phyloP scores from a whole-genome alignment of 2,113 vertebrate genomes.

The Indicator indicator region DNA sequence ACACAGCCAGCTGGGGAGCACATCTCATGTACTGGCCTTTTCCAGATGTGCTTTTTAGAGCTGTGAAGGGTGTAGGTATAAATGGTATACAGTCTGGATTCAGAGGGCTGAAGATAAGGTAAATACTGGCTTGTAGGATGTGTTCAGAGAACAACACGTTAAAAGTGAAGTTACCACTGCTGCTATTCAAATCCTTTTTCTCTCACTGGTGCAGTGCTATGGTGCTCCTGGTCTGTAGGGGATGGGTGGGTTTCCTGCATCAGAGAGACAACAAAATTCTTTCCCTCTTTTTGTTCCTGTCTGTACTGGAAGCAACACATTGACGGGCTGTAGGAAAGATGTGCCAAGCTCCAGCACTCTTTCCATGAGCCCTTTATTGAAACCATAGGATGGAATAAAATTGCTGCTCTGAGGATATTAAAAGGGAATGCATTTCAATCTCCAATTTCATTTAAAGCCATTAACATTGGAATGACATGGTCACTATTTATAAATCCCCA shows the following conservation, averaged over 20 bases:
- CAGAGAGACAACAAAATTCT: slow-evolving; percentile 21
- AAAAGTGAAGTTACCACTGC: background rate
- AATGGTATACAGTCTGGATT: background rate
- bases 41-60: background rate
- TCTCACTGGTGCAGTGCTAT: background rate
- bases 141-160: background rate
- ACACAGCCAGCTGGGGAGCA: background rate
- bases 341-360: background rate
- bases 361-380: background rate
- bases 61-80: background rate
- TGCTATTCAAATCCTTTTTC: background rate
- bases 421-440: slow-evolving; percentile 1
- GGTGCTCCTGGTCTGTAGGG: background rate
- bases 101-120: background rate
- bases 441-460: slow-evolving; percentile 20
- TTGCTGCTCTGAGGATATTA: background rate
- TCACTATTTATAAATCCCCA: slow-evolving; percentile 21
- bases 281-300: slow-evolving; percentile 52
- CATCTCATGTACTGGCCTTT: background rate
- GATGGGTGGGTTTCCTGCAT: slow-evolving; percentile 65
- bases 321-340: background rate
- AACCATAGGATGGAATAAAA: background rate
- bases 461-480: slow-evolving; percentile 42
- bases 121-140: background rate
- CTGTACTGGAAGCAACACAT: background rate